Conservation (phyloP, 2,888 invertebrate species). For the Chrysolina oricalcia region DNA sequence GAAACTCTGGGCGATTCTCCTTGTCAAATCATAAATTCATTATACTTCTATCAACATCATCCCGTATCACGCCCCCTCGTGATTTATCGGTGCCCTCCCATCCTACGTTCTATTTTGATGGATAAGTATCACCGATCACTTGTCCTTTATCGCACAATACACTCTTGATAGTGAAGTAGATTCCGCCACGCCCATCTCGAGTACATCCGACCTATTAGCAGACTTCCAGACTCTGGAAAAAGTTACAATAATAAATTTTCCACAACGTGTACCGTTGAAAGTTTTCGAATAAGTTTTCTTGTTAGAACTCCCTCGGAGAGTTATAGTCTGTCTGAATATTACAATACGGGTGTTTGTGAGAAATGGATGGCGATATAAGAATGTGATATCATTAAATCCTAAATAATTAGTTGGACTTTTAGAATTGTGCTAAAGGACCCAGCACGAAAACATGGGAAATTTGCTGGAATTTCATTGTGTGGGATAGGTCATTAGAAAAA, state of each 20-base stretch:
- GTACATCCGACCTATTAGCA: slow-evolving; percentile 29
- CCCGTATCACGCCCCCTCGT: neutral
- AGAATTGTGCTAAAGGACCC: neutral
- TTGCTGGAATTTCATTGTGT: too few relatives aligned
- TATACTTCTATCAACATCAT: neutral
- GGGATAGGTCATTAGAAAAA: too few relatives aligned
- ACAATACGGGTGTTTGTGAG: slow-evolving; percentile 2
- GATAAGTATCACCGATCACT: neutral
- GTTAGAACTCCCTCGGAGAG: slow-evolving; percentile 20
- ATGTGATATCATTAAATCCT: neutral
- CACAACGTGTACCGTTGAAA: slow-evolving; percentile 36
- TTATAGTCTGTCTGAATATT: slow-evolving; percentile 22
- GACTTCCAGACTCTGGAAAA: slow-evolving; percentile 28
- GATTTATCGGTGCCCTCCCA: neutral
- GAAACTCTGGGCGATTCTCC: neutral
- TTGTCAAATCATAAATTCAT: slow-evolving; percentile 13
- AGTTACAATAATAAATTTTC: slow-evolving; percentile 43
- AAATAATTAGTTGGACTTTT: neutral
- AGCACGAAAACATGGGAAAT: too few relatives aligned
- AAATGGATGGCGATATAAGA: neutral
- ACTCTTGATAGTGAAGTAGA: slow-evolving; percentile 17
- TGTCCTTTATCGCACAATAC: slow-evolving; percentile 10
- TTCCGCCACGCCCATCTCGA: slow-evolving; percentile 33
- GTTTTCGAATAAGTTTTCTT: slow-evolving; percentile 34
- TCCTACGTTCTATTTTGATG: neutral